Conservation (phyloP, 2,888 invertebrate genomes). For the Celastrina argiolus region DNA sequence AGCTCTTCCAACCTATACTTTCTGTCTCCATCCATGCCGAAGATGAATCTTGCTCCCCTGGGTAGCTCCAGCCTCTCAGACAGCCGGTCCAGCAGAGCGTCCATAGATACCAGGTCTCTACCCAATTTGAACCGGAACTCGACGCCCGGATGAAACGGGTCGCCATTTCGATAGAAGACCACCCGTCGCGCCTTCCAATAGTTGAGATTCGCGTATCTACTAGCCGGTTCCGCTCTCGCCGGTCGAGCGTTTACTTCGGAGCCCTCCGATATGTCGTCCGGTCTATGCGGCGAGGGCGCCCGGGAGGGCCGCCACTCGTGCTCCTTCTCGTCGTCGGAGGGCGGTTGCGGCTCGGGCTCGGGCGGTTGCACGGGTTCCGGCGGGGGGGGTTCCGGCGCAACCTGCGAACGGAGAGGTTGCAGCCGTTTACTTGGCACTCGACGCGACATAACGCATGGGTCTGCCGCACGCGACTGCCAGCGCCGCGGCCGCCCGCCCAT, state of each 20-base stretch:
- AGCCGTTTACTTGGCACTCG: slow-evolving; percentile 61
- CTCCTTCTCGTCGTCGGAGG: slow-evolving; percentile 73
- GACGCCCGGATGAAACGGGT: slow-evolving; percentile 93
- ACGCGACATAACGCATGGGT: slow-evolving; percentile 65
- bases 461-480: slow-evolving; percentile 59
- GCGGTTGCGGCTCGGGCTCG: slow-evolving; percentile 59
- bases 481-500: slow-evolving; percentile 47
- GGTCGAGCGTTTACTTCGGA: slow-evolving; percentile 77
- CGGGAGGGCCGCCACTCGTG: slow-evolving; percentile 73
- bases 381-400: slow-evolving; percentile 62
- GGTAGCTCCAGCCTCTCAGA: slow-evolving; percentile 92
- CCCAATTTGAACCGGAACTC: slow-evolving; percentile 92
- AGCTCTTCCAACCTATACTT: slow-evolving; percentile 90
- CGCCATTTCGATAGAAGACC: slow-evolving; percentile 95
- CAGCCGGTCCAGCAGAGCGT: slow-evolving; percentile 90
- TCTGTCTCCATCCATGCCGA: slow-evolving; percentile 93
- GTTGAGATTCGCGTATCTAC: slow-evolving; percentile 87
- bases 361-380: slow-evolving; percentile 61
- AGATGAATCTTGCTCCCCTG: slow-evolving; percentile 92
- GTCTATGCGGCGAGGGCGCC: slow-evolving; percentile 61
- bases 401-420: slow-evolving; percentile 65
- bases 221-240: slow-evolving; percentile 75
- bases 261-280: slow-evolving; percentile 68
- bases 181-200: slow-evolving; percentile 93
- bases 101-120: slow-evolving; percentile 90